Base-by-base conservation (phyloP, 2,797 vertebrate genomes). In the Petrocephalus sullivani region DNA sequence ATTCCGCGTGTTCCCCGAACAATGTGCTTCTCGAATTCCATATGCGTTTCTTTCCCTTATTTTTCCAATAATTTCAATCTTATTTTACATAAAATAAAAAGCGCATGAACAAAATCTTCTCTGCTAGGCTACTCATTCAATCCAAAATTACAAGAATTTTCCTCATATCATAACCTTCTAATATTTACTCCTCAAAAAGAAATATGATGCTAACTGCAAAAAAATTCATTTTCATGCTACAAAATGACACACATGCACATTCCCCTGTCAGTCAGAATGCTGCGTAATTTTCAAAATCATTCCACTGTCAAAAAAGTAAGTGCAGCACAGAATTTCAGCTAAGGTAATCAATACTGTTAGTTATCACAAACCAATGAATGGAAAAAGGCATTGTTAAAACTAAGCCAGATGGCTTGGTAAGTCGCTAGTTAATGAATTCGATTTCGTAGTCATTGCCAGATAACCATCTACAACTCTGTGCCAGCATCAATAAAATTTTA, bases 1-100 rank as follows among this genome's bases (percentile, higher is more conserved):
- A 92, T 86, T 85, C 90, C 75, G 90, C 91, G 88, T 89, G 91
- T 89, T 83, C 89, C 89, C 91, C 91, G 89, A 89, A 91, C 71
- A 71, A 88, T 89, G 88, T 92, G 89, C 28, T 91, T 89, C n/a
- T 54, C 19, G 4, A 14, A 14, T 54, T 28, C 81, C 49, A 83
- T 85, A 89, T 51, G 58, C 89, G 91, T 91, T 90, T 90, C 41
- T 93, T 94, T 92, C 91, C 92, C 54, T 87, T 89, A 92, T 86
- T 60, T 41, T 41, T 16, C 86, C 88, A 58, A 87, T 88, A 64
- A 89, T 67, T 88, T 90, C 21, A 87, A 88, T 89, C 82, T 87
- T 56, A 86, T 60, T 86, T 86, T 46, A 41, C 4, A 58, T 14
- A 10, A 51, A 82, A n/a, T 51, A 9, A 82, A 84, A 54, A 6